A percentile compares a stretch with the other conserved stretches of the same genome.
Evolutionary conservation across 2,888 invertebrate species (phyloP).

Genomic region (Rhorus exstirpatorius): DNA sequence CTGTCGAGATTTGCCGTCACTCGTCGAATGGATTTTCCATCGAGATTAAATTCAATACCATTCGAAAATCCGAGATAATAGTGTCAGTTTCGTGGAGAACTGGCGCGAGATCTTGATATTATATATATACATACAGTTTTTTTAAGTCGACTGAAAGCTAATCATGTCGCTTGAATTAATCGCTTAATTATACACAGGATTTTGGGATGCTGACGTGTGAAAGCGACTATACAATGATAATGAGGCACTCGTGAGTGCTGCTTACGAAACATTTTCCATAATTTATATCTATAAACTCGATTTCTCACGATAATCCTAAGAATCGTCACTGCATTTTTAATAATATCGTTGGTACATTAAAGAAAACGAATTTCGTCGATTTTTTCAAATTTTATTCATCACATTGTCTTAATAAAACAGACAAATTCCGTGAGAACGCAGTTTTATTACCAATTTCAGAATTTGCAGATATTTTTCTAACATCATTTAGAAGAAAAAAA

Average conservation of each 20-base stretch:
- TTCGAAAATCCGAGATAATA: slow-evolving; percentile 26
- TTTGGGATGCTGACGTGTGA: background rate
- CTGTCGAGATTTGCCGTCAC: slow-evolving; percentile 38
- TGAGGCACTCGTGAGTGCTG: background rate
- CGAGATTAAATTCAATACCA: slow-evolving; percentile 47
- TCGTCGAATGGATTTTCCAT: slow-evolving; percentile 46
- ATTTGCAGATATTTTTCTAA: no score
- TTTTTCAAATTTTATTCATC: background rate
- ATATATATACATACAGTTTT: background rate
- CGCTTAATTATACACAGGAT: slow-evolving; percentile 15
- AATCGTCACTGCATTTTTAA: background rate
- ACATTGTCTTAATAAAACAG: no score
- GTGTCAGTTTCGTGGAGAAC: slow-evolving; percentile 6
- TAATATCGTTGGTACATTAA: background rate
- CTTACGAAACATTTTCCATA: background rate
- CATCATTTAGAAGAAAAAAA: no score
- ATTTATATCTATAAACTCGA: slow-evolving; percentile 1
- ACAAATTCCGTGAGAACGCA: no score
- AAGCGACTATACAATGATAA: slow-evolving; percentile 1
- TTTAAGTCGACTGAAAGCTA: background rate
- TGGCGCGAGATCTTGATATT: background rate
- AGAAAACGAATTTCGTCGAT: slow-evolving; percentile 11
- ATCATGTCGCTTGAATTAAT: slow-evolving; percentile 27
- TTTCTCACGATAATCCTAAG: background rate
- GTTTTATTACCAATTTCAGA: no score